A percentile compares a stretch with the other conserved stretches of the same genome.
Evolutionary conservation across 2,797 vertebrate species (phyloP).

Genomic region (Miichthys miiuy): DNA sequence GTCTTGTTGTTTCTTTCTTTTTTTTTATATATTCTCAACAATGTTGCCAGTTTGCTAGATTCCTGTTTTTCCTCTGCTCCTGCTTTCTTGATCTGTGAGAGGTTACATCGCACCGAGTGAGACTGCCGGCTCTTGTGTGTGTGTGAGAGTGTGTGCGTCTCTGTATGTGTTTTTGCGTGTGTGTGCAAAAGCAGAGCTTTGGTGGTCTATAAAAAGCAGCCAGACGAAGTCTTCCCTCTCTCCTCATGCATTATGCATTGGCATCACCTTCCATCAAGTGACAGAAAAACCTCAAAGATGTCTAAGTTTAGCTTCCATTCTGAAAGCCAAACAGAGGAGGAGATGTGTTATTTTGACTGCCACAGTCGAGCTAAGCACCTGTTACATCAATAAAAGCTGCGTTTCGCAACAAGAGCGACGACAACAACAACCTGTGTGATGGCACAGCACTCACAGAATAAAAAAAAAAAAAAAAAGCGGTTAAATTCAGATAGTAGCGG

Average conservation of each 20-base stretch:
- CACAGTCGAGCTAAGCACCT: slow-evolving; percentile 83
- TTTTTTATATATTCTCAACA: slow-evolving; percentile 71
- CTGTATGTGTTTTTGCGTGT: slow-evolving; percentile 22
- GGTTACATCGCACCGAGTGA: slow-evolving; percentile 85
- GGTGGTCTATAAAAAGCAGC: slow-evolving; percentile 95
- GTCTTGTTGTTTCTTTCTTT: slow-evolving; percentile 66
- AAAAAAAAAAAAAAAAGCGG: slow-evolving; percentile 13
- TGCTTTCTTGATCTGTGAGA: slow-evolving; percentile 81
- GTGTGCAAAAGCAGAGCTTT: slow-evolving; percentile 62
- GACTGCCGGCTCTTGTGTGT: slow-evolving; percentile 49
- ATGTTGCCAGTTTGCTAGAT: slow-evolving; percentile 83
- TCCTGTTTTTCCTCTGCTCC: slow-evolving; percentile 81
- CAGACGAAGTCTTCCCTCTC: slow-evolving; percentile 95
- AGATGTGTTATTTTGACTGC: slow-evolving; percentile 79
- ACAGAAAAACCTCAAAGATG: slow-evolving; percentile 93
- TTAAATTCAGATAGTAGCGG: slow-evolving; percentile 60
- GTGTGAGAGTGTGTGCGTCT: slow-evolving; percentile 25
- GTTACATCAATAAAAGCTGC: slow-evolving; percentile 86
- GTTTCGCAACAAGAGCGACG: slow-evolving; percentile 66
- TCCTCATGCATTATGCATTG: slow-evolving; percentile 98
- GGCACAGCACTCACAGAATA: slow-evolving; percentile 40
- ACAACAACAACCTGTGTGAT: slow-evolving; percentile 73
- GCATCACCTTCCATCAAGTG: slow-evolving; percentile 90
- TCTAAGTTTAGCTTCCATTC: slow-evolving; percentile 90
- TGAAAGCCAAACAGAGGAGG: slow-evolving; percentile 81